These are phyloP conservation scores for Orius insidiosus DNA, from an alignment of 1,140 invertebrate species.

Conservation along the genomic window DNA sequence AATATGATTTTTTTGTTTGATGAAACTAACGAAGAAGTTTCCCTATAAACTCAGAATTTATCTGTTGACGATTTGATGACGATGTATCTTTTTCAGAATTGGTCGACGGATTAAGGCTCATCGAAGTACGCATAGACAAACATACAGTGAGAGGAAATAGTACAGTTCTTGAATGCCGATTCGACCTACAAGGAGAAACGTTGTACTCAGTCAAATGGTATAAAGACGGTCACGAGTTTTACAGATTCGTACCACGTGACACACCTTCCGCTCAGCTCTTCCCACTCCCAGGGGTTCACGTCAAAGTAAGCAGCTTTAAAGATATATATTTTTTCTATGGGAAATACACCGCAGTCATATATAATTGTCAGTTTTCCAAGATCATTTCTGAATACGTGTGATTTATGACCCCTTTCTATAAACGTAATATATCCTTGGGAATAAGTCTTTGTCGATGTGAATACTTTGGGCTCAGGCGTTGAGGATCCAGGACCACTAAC, in stretches of 20 bases:
- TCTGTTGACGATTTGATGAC: too few species aligned
- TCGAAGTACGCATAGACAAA: constrained; percentile 44
- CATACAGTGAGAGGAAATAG: constrained; percentile 41
- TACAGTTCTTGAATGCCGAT: constrained; percentile 42
- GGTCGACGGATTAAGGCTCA: constrained; percentile 20
- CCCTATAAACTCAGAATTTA: too few species aligned
- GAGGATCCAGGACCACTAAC: too few species aligned
- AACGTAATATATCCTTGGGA: too few species aligned
- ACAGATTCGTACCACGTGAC: constrained; percentile 58
- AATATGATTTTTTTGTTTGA: too few species aligned
- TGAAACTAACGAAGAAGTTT: too few species aligned
- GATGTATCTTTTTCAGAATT: constrained; percentile 5
- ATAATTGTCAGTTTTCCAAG: background rate
- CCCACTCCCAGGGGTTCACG: constrained; percentile 52
- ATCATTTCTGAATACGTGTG: background rate
- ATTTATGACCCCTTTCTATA: background rate
- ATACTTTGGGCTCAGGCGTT: too few species aligned
- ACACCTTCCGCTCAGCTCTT: constrained; percentile 57
- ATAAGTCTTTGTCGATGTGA: too few species aligned
- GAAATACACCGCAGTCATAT: too few species aligned
- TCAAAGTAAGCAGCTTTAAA: constrained; percentile 48
- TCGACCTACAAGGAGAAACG: constrained; percentile 56
- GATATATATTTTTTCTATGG: background rate
- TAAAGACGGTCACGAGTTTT: constrained; percentile 75
- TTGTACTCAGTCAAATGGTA: constrained; percentile 80